Evolutionary conservation across 1,140 invertebrate species (phyloP).

Genomic region (Whitmania pigra): DNA sequence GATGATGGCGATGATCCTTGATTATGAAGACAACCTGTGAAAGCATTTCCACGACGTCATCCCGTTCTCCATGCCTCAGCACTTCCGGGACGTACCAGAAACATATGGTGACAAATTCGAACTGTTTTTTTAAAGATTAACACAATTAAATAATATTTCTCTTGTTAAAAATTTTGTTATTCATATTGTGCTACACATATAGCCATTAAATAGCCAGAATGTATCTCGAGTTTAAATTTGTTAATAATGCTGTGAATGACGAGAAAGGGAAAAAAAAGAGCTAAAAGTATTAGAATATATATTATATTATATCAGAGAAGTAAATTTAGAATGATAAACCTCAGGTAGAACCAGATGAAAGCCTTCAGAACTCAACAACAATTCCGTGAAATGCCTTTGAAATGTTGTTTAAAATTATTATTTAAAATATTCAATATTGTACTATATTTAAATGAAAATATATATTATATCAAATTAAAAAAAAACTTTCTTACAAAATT

Average conservation of each 20-base stretch:
- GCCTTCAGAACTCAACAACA: neutral
- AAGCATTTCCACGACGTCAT: neutral
- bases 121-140: neutral
- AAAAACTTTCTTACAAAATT: neutral
- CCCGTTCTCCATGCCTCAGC: neutral
- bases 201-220: no score
- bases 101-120: conserved; percentile 6
- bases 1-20: conserved; percentile 2
- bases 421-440: no score
- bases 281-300: no score
- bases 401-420: no score
- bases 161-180: no score
- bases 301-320: no score
- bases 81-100: conserved; percentile 7
- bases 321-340: neutral
- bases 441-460: neutral
- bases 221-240: no score
- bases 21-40: neutral
- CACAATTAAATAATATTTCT: no score
- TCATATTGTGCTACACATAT: no score
- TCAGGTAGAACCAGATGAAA: neutral
- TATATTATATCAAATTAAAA: neutral
- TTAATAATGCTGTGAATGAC: no score
- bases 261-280: no score
- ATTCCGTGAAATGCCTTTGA: no score